phyloP scores from a whole-genome alignment of 2,888 invertebrate genomes.

The Lithophane leautieri region DNA sequence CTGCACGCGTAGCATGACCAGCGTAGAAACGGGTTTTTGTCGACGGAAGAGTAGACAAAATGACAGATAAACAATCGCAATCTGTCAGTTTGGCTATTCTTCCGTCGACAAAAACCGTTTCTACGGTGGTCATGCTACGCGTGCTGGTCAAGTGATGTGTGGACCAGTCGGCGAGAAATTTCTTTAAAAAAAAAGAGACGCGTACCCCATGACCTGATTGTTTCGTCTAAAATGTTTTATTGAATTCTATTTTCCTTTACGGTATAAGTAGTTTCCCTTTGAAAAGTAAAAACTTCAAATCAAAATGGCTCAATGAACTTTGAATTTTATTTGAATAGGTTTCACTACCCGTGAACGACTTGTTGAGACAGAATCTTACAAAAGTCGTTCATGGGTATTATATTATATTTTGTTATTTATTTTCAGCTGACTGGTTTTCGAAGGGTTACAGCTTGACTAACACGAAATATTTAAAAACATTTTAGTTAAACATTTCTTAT shows the following conservation, averaged over 20 bases:
- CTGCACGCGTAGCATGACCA: too few relatives aligned
- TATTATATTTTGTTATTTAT: background rate
- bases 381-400: too few relatives aligned
- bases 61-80: too few relatives aligned
- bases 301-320: background rate
- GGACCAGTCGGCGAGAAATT: too few relatives aligned
- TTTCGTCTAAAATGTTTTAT: background rate
- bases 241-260: background rate
- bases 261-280: background rate
- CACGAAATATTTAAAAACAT: background rate
- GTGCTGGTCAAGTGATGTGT: too few relatives aligned
- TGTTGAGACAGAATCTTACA: background rate
- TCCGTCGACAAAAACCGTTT: too few relatives aligned
- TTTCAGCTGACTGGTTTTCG: background rate
- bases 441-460: background rate
- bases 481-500: background rate
- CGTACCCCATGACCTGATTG: too few relatives aligned
- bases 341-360: background rate
- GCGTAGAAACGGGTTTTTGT: too few relatives aligned
- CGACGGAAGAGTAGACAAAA: too few relatives aligned
- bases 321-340: slow-evolving; percentile 4
- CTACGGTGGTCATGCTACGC: too few relatives aligned
- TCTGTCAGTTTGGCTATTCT: too few relatives aligned
- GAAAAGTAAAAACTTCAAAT: slow-evolving; percentile 14
- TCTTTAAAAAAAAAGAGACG: too few relatives aligned